phyloP scores from a whole-genome alignment of 2,797 vertebrate species.

The Syngnathus acus region DNA sequence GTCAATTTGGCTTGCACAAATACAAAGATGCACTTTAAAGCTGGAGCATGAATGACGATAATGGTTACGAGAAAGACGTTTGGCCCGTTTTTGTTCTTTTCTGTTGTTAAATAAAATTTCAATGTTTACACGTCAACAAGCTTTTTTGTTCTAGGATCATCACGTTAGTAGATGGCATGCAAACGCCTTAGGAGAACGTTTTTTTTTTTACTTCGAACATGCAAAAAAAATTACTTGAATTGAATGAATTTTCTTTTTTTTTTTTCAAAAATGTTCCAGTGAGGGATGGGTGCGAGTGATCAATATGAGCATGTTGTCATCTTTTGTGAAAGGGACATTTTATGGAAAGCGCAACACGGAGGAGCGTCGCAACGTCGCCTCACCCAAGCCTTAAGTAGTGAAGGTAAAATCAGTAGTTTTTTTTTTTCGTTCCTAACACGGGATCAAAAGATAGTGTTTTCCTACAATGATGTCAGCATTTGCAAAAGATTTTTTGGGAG shows the following conservation, averaged over 20 bases:
- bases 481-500: too few species aligned
- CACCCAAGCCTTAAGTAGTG: too few species aligned
- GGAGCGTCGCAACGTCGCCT: too few species aligned
- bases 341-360: too few species aligned
- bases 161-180: constrained; percentile 57
- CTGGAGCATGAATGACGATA: constrained; percentile 22
- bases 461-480: not conserved
- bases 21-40: constrained; percentile 52
- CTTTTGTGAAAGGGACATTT: too few species aligned
- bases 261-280: not conserved
- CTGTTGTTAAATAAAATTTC: constrained; percentile 9
- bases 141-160: not conserved
- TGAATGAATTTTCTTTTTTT: not conserved
- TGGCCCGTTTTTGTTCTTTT: constrained; percentile 46
- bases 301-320: not conserved
- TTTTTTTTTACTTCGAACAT: not conserved
- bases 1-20: constrained; percentile 12
- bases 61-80: constrained; percentile 31
- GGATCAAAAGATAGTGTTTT: not conserved
- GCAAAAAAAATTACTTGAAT: not conserved
- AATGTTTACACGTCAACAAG: constrained; percentile 14
- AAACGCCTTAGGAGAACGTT: constrained; percentile 41
- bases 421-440: not conserved
- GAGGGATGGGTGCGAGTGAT: not conserved
- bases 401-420: too few species aligned